Evolutionary conservation across 2,113 vertebrate genomes (phyloP), one percentile per base, ranked within the genome.

Genomic region (Columbina picui): DNA sequence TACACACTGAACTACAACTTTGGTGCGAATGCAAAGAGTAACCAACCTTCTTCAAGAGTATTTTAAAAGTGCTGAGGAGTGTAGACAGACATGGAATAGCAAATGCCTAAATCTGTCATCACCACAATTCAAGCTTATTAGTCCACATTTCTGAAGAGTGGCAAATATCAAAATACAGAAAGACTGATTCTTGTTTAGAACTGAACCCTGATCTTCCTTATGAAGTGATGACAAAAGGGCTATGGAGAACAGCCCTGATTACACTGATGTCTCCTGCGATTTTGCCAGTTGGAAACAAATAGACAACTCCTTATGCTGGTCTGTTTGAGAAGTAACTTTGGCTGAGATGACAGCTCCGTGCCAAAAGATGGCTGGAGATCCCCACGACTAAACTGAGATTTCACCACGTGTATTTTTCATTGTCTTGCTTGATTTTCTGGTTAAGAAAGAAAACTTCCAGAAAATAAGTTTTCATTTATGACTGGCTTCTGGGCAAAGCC

Each of bases 41-140:
- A 76, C 10, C 13, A 60, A 14, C 7, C 25, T 63, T 74, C 67
- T 50, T 59, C 23, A 45, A 15, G 6, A 85, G 4, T 78, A 86
- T 63, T 30, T 84, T 20, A 29, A 36, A 83, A 73, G 23, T 20
- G 21, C 19, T 60, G 11, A 74, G 34, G 38, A 89, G 80, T 26
- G 57, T 19, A 68, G 56, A 65, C 3, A 60, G 36, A 57, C 15
- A 64, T 5, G 8, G 29, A 88, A 55, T 25, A 89, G 13, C 13
- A 80, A 68, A 14, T 15, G 5, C 45, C 68, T 68, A 30, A 30
- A 87, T 38, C 25, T 77, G 53, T 38, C 39, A 60, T 23, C 26
- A 50, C 4, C 4, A 55, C n/a, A 30, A 11, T n/a, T 80, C 16
- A 87, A 73, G 39, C 84, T 0, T 0, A 69, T 49, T 20, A 89